A percentile compares a stretch with the other conserved stretches of the same genome.
Conservation (phyloP, 2,888 invertebrate genomes). For the Apamea epomidion region DNA sequence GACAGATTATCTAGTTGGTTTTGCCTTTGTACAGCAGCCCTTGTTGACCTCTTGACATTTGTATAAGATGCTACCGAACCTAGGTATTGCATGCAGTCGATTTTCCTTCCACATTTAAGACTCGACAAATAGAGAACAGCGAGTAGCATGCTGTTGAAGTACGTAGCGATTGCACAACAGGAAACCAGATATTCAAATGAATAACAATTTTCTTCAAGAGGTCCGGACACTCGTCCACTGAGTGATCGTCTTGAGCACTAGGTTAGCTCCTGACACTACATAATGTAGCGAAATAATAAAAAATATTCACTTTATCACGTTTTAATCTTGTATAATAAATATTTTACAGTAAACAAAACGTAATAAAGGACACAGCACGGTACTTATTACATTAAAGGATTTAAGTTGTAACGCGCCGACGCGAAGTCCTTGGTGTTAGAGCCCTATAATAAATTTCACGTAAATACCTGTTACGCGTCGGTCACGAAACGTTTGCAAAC, state of each 20-base stretch:
- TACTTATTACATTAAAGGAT: too few species aligned
- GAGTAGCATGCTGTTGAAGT: background rate
- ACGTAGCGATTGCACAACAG: background rate
- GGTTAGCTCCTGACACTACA: background rate
- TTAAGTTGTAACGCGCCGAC: too few species aligned
- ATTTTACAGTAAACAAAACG: too few species aligned
- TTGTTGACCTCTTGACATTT: background rate
- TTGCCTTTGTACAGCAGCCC: background rate
- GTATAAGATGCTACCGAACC: background rate
- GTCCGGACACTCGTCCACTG: background rate
- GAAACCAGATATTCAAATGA: background rate
- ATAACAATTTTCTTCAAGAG: background rate
- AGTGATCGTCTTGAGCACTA: background rate
- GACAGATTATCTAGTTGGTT: background rate
- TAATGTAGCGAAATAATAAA: too few species aligned
- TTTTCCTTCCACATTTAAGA: background rate
- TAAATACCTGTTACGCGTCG: too few species aligned
- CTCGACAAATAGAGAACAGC: background rate
- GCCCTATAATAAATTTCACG: too few species aligned
- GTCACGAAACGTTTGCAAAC: too few species aligned
- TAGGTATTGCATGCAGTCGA: background rate
- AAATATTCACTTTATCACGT: too few species aligned
- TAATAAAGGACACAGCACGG: too few species aligned
- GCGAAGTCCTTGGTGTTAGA: too few species aligned
- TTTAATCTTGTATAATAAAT: too few species aligned